A percentile compares a stretch with the other conserved stretches of the same genome.
Evolutionary conservation across 1,140 invertebrate genomes (phyloP).

Genomic region (Sitophilus oryzae): DNA sequence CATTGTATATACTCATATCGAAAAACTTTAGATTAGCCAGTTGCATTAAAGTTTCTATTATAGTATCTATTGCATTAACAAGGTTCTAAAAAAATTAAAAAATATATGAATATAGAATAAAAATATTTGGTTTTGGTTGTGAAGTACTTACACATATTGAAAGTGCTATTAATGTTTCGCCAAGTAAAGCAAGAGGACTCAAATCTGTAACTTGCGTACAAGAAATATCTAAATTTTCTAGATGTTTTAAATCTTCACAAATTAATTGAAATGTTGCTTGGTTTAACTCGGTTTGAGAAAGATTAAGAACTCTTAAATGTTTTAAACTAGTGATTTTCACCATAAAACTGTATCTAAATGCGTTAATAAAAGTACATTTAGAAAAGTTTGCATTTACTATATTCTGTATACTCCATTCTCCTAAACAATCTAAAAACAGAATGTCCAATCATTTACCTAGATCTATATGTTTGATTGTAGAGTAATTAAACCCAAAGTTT

Average conservation of each 20-base stretch:
- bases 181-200: constrained; percentile 42
- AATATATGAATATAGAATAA: neutral
- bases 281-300: constrained; percentile 68
- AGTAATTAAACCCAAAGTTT: neutral
- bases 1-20: constrained; percentile 38
- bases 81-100: constrained; percentile 27
- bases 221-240: constrained; percentile 68
- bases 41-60: constrained; percentile 54
- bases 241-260: constrained; percentile 59
- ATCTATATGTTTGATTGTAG: no score
- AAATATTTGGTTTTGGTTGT: constrained; percentile 7
- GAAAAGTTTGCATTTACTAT: constrained; percentile 61
- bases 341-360: constrained; percentile 47
- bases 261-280: constrained; percentile 62
- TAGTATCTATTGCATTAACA: constrained; percentile 38
- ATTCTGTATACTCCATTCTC: constrained; percentile 67
- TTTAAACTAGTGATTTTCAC: constrained; percentile 53
- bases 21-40: constrained; percentile 51
- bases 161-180: constrained; percentile 23
- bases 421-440: constrained; percentile 54
- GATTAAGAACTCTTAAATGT: constrained; percentile 61
- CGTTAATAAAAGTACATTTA: constrained; percentile 58
- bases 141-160: constrained; percentile 28
- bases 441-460: neutral
- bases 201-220: constrained; percentile 64